Evolutionary conservation across 1,140 invertebrate species (phyloP).

Genomic region (Asbolus verrucosus): DNA sequence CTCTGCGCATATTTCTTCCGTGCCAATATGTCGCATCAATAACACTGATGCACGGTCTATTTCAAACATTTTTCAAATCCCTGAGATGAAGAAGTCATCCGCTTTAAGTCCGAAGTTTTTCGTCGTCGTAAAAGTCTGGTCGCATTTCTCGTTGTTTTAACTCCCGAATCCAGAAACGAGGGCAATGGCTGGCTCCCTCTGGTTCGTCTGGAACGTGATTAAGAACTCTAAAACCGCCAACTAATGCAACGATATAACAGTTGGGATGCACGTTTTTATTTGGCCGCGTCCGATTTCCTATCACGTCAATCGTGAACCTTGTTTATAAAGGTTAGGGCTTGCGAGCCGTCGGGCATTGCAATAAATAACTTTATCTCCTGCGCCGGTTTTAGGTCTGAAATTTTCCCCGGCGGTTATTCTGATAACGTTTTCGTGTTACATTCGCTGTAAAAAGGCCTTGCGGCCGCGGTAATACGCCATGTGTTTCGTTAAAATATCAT

Average conservation of each 20-base stretch:
- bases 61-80: neutral
- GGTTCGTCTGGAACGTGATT: neutral
- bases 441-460: conserved; percentile 23
- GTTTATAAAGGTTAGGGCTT: conserved; percentile 14
- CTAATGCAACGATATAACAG: no score
- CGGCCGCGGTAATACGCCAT: conserved; percentile 22
- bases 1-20: no score
- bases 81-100: neutral
- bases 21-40: no score
- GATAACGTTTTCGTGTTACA: conserved; percentile 35
- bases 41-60: no score
- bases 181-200: neutral
- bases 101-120: neutral
- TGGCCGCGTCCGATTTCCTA: neutral
- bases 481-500: no score
- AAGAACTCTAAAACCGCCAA: neutral
- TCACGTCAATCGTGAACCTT: conserved; percentile 17
- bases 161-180: no score
- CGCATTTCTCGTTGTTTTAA: no score
- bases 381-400: conserved; percentile 17
- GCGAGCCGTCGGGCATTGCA: conserved; percentile 1
- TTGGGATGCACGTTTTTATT: no score
- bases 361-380: conserved; percentile 36
- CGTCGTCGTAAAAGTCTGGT: neutral
- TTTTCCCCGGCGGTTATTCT: conserved; percentile 28